Conservation (phyloP, 2,888 invertebrate genomes). For the Euzophera pinguis region DNA sequence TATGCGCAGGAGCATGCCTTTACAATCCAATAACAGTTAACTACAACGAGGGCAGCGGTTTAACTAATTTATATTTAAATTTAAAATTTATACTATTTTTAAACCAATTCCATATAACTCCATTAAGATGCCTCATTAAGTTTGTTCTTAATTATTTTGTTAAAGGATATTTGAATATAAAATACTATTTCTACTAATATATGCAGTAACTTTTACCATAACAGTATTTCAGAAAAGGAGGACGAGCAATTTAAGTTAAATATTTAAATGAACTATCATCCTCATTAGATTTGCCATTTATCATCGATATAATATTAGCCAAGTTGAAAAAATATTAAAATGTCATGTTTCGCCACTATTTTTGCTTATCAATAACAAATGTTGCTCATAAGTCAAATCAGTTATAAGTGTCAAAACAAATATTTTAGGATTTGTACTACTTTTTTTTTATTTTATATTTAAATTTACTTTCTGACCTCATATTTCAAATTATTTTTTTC, state of each 20-base stretch:
- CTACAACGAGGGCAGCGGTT: not conserved
- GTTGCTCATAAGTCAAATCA: too few relatives aligned
- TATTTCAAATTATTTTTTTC: too few relatives aligned
- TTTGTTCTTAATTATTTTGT: slow-evolving; percentile 1
- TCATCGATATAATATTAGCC: not conserved
- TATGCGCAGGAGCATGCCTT: not conserved
- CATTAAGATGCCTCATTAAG: not conserved
- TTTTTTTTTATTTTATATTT: too few relatives aligned
- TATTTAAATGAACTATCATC: not conserved
- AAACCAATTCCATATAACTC: not conserved
- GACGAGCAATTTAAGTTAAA: not conserved
- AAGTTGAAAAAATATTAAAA: not conserved
- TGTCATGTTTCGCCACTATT: not conserved
- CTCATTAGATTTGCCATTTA: slow-evolving; percentile 1
- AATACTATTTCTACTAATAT: slow-evolving; percentile 2
- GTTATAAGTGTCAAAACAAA: too few relatives aligned
- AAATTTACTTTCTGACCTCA: too few relatives aligned
- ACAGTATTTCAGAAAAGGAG: slow-evolving; percentile 11
- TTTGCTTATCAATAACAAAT: not conserved
- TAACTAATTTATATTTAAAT: slow-evolving; percentile 3
- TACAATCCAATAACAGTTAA: not conserved
- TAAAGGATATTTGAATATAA: not conserved
- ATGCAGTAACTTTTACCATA: not conserved
- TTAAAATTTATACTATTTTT: slow-evolving; percentile 4
- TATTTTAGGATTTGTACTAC: too few relatives aligned